Conservation (phyloP, 2,797 vertebrate species). For the Pachyuromys duprasi region DNA sequence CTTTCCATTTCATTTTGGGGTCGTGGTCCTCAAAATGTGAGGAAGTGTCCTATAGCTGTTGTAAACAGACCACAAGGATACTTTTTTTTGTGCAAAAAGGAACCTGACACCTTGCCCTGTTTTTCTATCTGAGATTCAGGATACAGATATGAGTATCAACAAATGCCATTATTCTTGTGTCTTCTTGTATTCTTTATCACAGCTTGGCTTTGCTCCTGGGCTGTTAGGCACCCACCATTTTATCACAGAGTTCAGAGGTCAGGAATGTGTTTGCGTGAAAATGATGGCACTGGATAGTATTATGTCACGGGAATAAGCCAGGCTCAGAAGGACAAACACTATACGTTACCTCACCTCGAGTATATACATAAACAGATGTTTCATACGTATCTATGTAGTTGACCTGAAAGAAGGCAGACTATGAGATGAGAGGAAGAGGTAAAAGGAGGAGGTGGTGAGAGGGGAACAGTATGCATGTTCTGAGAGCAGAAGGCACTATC, state of each 20-base stretch:
- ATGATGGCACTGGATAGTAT: neutral
- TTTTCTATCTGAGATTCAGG: constrained; percentile 20
- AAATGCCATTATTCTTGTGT: neutral
- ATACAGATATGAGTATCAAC: neutral
- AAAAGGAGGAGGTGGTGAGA: neutral
- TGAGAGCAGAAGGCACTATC: neutral
- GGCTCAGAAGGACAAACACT: neutral
- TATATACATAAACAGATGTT: neutral
- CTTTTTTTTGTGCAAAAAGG: neutral
- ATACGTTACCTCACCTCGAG: neutral
- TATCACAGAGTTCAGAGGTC: neutral
- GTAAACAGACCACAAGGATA: neutral
- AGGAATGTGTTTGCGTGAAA: neutral
- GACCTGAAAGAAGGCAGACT: neutral
- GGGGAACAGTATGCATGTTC: neutral
- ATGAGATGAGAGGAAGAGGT: neutral
- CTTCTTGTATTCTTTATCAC: neutral
- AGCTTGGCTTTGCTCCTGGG: neutral
- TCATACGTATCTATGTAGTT: neutral
- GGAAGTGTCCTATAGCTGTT: neutral
- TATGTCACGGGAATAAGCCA: neutral
- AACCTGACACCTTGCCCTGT: neutral
- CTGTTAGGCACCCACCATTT: neutral
- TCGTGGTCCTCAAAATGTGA: neutral
- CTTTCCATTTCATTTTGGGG: neutral